These are phyloP conservation scores for Nothobranchius kuhntae DNA, from an alignment of 2,113 vertebrate species.

Conservation along the genomic window DNA sequence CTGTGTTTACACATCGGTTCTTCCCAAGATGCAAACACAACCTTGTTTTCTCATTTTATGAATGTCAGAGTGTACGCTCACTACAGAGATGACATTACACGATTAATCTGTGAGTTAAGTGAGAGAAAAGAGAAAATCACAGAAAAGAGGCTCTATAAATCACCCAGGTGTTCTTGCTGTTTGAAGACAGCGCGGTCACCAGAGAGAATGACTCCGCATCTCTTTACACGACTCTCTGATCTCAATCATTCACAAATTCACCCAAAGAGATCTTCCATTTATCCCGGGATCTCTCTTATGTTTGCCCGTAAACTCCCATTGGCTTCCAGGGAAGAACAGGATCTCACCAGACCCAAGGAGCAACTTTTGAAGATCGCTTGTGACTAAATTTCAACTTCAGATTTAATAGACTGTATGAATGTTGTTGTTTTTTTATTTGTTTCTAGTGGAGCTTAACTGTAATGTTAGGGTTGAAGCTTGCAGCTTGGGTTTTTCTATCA, in stretches of 20 bases:
- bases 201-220: conserved; percentile 43
- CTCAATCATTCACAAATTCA: conserved; percentile 80
- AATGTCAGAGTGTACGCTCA: background rate
- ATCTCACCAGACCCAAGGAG: conserved; percentile 22
- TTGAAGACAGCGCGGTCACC: conserved; percentile 29
- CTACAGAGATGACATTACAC: background rate
- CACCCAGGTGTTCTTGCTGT: conserved; percentile 21
- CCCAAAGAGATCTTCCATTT: conserved; percentile 56
- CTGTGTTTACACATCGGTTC: conserved; percentile 1
- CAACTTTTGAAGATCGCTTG: too few relatives aligned
- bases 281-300: conserved; percentile 50
- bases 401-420: too few relatives aligned
- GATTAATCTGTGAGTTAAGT: background rate
- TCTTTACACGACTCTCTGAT: conserved; percentile 70
- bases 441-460: too few relatives aligned
- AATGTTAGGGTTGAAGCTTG: too few relatives aligned
- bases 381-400: too few relatives aligned
- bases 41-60: background rate
- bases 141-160: background rate
- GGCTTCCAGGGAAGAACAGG: conserved; percentile 53
- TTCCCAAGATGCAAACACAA: background rate
- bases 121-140: background rate
- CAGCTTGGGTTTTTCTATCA: too few relatives aligned
- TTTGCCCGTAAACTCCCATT: conserved; percentile 36
- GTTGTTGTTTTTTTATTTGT: too few relatives aligned